Percentiles rank a stretch among this genome's conserved stretches.
phyloP scores from a whole-genome alignment of 2,797 vertebrate genomes.

The Semotilus atromaculatus region DNA sequence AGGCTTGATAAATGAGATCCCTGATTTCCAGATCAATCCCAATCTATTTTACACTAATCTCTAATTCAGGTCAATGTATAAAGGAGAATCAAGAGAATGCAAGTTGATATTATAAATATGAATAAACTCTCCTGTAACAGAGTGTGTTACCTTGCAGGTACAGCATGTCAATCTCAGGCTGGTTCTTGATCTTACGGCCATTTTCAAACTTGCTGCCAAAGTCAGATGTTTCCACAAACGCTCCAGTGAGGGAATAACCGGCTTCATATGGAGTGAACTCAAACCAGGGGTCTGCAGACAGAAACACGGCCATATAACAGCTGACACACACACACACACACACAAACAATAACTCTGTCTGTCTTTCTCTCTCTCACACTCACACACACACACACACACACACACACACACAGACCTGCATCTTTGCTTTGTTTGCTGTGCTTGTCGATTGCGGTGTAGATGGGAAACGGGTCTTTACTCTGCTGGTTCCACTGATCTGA shows the following conservation, averaged over 20 bases:
- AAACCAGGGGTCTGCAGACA: not conserved
- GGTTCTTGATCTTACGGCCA: too few relatives aligned
- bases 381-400: too few relatives aligned
- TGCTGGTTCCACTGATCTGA: too few relatives aligned
- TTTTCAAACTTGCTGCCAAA: too few relatives aligned
- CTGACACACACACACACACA: too few relatives aligned
- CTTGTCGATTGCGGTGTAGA: not conserved
- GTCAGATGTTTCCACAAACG: not conserved
- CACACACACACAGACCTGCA: not conserved
- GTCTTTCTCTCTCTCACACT: too few relatives aligned
- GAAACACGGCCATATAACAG: not conserved
- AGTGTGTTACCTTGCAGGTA: too few relatives aligned
- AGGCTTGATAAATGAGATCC: too few relatives aligned
- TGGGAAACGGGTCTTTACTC: too few relatives aligned
- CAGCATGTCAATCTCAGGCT: too few relatives aligned
- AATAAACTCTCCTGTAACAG: too few relatives aligned
- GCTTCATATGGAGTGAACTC: conserved; percentile 41
- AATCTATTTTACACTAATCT: not conserved
- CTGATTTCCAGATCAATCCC: not conserved
- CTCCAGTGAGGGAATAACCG: conserved; percentile 38
- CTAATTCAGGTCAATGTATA: not conserved
- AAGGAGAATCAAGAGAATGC: not conserved
- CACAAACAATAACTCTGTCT: too few relatives aligned
- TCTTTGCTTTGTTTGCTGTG: not conserved
- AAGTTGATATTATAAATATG: not conserved